Percentiles rank a stretch among this genome's conserved stretches.
These are phyloP conservation scores for Agapostemon virescens DNA, from an alignment of 2,888 invertebrate species.

Conservation along the genomic window DNA sequence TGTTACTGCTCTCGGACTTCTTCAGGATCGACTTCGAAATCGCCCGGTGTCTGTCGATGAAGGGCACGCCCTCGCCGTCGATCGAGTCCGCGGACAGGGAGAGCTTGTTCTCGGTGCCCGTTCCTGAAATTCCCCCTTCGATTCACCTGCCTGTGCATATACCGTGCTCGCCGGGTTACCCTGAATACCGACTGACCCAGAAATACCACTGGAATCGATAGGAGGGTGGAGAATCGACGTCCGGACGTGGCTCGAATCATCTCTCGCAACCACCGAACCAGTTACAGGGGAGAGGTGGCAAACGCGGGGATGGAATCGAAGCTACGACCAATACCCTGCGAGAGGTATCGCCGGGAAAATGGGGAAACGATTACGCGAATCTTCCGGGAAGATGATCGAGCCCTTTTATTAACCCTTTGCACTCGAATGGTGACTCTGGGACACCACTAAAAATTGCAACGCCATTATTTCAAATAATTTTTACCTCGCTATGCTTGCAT, in stretches of 20 bases:
- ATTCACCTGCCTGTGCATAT: slow-evolving; percentile 56
- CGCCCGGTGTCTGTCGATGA: slow-evolving; percentile 84
- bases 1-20: slow-evolving; percentile 85
- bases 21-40: slow-evolving; percentile 89
- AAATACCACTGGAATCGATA: slow-evolving; percentile 48
- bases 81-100: slow-evolving; percentile 87
- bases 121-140: slow-evolving; percentile 65
- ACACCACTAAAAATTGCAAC: too few species aligned
- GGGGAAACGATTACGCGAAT: slow-evolving; percentile 5
- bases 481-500: too few species aligned
- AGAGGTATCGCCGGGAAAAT: background rate
- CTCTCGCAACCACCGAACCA: background rate
- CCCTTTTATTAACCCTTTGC: background rate
- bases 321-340: background rate
- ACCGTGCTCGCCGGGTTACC: slow-evolving; percentile 31
- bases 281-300: background rate
- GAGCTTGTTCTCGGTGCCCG: slow-evolving; percentile 84
- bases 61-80: slow-evolving; percentile 84
- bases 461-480: too few species aligned
- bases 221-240: slow-evolving; percentile 27
- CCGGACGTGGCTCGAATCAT: slow-evolving; percentile 24
- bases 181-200: slow-evolving; percentile 44
- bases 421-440: too few species aligned
- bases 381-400: background rate
- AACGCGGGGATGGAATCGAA: background rate